A percentile compares a stretch with the other conserved stretches of the same genome.
These are phyloP conservation scores for Tetranychus truncatus DNA, from an alignment of 2,888 invertebrate species.

Conservation along the genomic window DNA sequence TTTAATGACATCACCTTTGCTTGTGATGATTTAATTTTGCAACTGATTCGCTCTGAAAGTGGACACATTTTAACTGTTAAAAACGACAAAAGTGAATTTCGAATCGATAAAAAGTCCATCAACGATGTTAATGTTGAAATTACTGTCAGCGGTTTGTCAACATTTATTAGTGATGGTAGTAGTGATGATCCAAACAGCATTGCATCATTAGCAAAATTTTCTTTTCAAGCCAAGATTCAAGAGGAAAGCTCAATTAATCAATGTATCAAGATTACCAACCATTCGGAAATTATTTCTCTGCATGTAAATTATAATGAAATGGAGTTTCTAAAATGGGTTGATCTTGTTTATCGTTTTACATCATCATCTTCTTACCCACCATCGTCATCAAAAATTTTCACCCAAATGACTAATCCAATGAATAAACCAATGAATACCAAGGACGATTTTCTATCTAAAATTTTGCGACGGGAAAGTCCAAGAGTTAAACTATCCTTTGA, in stretches of 20 bases:
- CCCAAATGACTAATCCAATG: not conserved
- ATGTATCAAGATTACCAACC: slow-evolving; percentile 11
- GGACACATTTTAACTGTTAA: not conserved
- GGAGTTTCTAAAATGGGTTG: slow-evolving; percentile 14
- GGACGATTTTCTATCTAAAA: not conserved
- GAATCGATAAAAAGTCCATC: not conserved
- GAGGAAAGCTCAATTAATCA: slow-evolving; percentile 5
- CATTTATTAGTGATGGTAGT: not conserved
- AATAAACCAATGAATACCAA: not conserved
- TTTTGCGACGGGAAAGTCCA: not conserved
- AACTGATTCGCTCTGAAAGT: not conserved
- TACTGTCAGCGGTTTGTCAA: not conserved
- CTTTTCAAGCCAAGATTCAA: not conserved
- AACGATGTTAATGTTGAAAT: not conserved
- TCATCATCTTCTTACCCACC: not conserved
- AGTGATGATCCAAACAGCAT: not conserved
- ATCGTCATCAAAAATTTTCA: not conserved
- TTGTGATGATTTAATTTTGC: not conserved
- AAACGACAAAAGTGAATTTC: not conserved
- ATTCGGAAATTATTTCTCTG: slow-evolving; percentile 15
- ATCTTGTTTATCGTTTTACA: not conserved
- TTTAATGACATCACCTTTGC: not conserved
- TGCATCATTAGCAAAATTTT: not conserved
- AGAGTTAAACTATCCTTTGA: not conserved
- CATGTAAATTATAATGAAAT: slow-evolving; percentile 13